phyloP scores from a whole-genome alignment of 2,888 invertebrate genomes.

The Pimpla rufipes region DNA sequence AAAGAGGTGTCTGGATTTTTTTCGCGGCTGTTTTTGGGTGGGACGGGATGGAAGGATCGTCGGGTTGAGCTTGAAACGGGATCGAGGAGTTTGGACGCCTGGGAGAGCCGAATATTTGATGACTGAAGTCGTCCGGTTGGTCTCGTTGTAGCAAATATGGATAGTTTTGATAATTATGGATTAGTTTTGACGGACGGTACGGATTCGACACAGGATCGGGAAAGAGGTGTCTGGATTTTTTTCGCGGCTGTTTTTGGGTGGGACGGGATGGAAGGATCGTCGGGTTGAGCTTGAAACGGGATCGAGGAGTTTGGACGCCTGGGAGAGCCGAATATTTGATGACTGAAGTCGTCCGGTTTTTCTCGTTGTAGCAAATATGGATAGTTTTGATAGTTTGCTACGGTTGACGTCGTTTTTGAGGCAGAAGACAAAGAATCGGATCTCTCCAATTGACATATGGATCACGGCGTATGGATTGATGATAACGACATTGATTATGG shows the following conservation, averaged over 20 bases:
- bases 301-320: slow-evolving; percentile 17
- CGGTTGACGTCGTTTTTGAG: not conserved
- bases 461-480: not conserved
- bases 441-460: not conserved
- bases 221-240: not conserved
- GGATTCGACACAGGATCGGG: slow-evolving; percentile 41
- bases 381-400: not conserved
- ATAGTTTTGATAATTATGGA: not conserved
- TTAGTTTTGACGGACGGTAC: slow-evolving; percentile 3
- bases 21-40: not conserved
- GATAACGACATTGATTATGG: not conserved
- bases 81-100: no score
- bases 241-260: no score
- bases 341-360: not conserved
- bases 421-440: not conserved
- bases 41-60: not conserved
- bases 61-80: not conserved
- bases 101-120: not conserved
- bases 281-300: not conserved
- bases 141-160: not conserved
- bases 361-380: not conserved
- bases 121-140: not conserved
- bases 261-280: not conserved
- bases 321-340: not conserved
- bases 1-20: not conserved